Evolutionary conservation across 2,888 invertebrate species (phyloP), one percentile per base, ranked within the genome.

Genomic region (Ptycholaimellus sp.): DNA sequence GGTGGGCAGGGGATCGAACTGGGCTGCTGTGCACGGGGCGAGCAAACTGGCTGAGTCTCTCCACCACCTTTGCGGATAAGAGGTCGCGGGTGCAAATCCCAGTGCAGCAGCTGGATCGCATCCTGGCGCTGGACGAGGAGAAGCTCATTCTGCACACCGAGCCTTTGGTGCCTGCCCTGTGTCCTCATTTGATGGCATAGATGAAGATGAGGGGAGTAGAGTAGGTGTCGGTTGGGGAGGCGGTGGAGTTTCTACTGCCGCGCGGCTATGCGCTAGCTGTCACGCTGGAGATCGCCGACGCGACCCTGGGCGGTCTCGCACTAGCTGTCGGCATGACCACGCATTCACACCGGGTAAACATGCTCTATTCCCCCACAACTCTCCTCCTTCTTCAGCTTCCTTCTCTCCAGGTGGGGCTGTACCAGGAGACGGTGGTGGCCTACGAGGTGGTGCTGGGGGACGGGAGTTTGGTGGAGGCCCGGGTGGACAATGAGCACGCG

Each of bases 261-360:
- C 68, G 58, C 50, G 72, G 73, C 0, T 73, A 72, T 51, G 71
- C 72, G 0, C 52, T 73, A 33, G 72, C 71, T 2, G 72, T 73
- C 2, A 72, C 72, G 22, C 64, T 73, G 33, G 73, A 73, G 56
- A 65, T 73, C 35, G 69, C 66, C 2, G 73, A 73, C 53, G 73
- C 73, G 18, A 73, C 73, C 4, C 58, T 72, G 17, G 73, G 73
- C 47, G 72, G 73, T 30, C 59, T 73, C 18, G 73, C 73, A 1
- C 64, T 73, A 53, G 73, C 72, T 13, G 70, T 70, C 1, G 73
- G 73, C n/a, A 73, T 73, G 73, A 73, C 73, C 1, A 73, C 73
- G 0, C 71, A 72, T 57, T 73, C 72, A 0, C 73, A 73, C 57
- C 71, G 72, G 53, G 47, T 46, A 3, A 28, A 32, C 16, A 6